Conservation (phyloP, 2,888 invertebrate genomes). For the Diplolepis rosae region DNA sequence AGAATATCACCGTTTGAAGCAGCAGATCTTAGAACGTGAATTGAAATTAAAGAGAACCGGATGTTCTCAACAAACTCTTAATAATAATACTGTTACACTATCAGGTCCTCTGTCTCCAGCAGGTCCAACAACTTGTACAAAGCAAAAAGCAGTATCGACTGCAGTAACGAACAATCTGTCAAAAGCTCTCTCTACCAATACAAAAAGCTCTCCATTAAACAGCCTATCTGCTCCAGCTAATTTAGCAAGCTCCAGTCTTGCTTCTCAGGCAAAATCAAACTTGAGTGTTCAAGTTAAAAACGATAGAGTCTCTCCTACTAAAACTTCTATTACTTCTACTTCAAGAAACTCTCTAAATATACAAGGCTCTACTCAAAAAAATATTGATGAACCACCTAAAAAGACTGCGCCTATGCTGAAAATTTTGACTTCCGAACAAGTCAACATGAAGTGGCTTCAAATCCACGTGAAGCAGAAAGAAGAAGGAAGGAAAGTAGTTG, state of each 20-base stretch:
- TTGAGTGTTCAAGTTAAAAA: neutral
- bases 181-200: neutral
- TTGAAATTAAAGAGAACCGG: slow-evolving; percentile 48
- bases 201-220: neutral
- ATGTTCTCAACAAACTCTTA: neutral
- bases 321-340: too few relatives aligned
- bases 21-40: slow-evolving; percentile 68
- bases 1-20: slow-evolving; percentile 72
- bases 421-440: slow-evolving; percentile 61
- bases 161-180: neutral
- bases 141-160: slow-evolving; percentile 14
- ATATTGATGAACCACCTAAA: neutral
- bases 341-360: neutral
- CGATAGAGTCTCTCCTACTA: neutral
- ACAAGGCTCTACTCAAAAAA: neutral
- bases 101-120: neutral
- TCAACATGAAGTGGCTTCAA: slow-evolving; percentile 60
- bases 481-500: neutral
- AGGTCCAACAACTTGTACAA: slow-evolving; percentile 1
- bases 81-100: slow-evolving; percentile 13
- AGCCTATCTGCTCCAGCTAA: neutral
- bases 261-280: neutral
- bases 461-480: slow-evolving; percentile 38
- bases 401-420: slow-evolving; percentile 42
- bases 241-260: neutral